Base-by-base conservation (phyloP, 2,797 vertebrate species). In the Gallirallus australis region DNA sequence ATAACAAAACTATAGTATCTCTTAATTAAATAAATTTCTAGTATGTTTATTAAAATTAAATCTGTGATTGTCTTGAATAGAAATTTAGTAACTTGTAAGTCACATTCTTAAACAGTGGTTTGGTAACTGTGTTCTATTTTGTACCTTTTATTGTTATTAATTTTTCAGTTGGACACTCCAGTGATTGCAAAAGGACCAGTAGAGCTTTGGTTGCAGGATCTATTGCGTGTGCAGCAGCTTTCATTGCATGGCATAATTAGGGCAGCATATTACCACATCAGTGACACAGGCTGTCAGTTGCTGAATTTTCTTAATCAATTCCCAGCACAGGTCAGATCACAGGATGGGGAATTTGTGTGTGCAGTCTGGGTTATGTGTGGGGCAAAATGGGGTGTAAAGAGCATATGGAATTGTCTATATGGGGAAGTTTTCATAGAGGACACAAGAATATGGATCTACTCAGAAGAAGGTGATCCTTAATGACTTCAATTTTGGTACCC, bases 161-260 rank as follows among this genome's bases (percentile, higher is more conserved):
- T 94, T 75, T 97, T 96, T 82, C 68, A 98, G 98, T 73, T 98
- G 94, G 97, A 98, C 82, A 79, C 6, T 53, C 82, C 98, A 63
- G 97, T 99, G 71, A 91, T 96, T 96, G 98, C 98, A 91, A 98
- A 98, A 96, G 98, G 98, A 76, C 98, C 98, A 6, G 98, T 98
- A 33, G 98, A 98, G 90, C 92, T 98, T 71, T 98, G 98, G 98
- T 97, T 97, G 93, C 94, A 97, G 96, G 97, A 96, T 25, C 97
- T 98, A 84, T 68, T 98, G 72, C 97, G 72, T 87, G 87, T 98
- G 82, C 98, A 99, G 84, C 98, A 98, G 96, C 90, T 82, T 9
- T 99, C 98, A 14, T 94, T 99, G 48, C 98, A 98, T 84, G 97
- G 97, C 66, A 97, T 99, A 88, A 98, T 99, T 91, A 98, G 97